These are phyloP conservation scores for Zaprionus lachaisei DNA, from an alignment of 1,140 invertebrate species.

Conservation along the genomic window DNA sequence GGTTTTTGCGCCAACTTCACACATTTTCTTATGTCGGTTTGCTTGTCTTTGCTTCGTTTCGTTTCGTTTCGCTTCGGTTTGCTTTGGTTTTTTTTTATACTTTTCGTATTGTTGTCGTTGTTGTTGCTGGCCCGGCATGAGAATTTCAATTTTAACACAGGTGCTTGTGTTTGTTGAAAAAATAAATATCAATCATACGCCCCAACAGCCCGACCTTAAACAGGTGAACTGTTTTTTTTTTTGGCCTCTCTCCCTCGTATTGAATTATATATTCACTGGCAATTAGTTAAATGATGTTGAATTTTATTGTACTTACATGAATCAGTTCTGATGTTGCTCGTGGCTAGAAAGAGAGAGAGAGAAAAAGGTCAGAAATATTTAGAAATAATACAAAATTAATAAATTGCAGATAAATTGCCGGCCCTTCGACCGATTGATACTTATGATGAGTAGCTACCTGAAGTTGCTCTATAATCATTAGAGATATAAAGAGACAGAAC, in stretches of 20 bases:
- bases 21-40: constrained; percentile 74
- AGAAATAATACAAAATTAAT: background rate
- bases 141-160: constrained; percentile 80
- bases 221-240: constrained; percentile 13
- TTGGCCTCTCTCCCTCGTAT: background rate
- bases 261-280: constrained; percentile 24
- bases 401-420: background rate
- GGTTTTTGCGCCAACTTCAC: constrained; percentile 80
- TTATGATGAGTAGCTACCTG: too few relatives aligned
- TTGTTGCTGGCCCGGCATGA: constrained; percentile 69
- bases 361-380: too few relatives aligned
- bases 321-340: background rate
- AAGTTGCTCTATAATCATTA: too few relatives aligned
- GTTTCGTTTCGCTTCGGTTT: constrained; percentile 36
- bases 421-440: too few relatives aligned
- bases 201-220: constrained; percentile 49
- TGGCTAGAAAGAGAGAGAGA: background rate
- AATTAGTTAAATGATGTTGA: constrained; percentile 59
- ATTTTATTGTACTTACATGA: constrained; percentile 1
- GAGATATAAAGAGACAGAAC: too few relatives aligned
- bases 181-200: constrained; percentile 83
- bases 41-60: constrained; percentile 43
- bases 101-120: constrained; percentile 39
- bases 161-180: constrained; percentile 79
- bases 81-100: constrained; percentile 45